Conservation (phyloP, 2,797 vertebrate species). For the Tragopan temminckii region DNA sequence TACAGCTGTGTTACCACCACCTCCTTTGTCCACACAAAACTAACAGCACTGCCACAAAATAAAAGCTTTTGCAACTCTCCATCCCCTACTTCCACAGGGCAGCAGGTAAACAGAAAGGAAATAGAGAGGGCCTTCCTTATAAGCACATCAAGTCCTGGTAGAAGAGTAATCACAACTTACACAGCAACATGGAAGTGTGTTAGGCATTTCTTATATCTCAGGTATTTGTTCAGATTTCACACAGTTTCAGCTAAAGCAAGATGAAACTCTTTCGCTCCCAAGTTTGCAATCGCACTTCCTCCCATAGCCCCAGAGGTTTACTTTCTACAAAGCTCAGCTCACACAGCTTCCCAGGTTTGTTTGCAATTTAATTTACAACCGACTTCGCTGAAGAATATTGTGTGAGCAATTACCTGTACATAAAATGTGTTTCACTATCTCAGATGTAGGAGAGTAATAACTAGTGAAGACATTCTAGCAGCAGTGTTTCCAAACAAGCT, state of each 20-base stretch:
- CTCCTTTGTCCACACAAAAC: neutral
- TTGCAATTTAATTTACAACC: neutral
- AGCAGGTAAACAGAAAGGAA: neutral
- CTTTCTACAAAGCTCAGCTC: neutral
- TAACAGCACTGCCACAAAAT: neutral
- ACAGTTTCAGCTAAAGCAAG: neutral
- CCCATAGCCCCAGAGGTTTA: neutral
- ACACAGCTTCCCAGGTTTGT: neutral
- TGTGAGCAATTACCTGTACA: neutral
- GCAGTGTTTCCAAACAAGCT: neutral
- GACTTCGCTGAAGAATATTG: neutral
- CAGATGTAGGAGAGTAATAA: neutral
- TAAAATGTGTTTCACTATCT: neutral
- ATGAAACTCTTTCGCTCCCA: neutral
- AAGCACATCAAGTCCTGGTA: neutral
- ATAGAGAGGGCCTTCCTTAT: neutral
- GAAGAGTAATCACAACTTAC: neutral
- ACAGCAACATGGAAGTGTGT: neutral
- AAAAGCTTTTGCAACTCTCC: neutral
- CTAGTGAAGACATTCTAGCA: neutral
- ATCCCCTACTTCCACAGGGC: neutral
- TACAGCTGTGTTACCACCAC: fast-evolving
- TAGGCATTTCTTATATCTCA: neutral
- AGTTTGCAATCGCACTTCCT: neutral
- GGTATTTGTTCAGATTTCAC: neutral